Percentiles rank a stretch among this genome's conserved stretches.
Conservation (phyloP, 2,797 vertebrate genomes). For the Chaetophractus vellerosus region DNA sequence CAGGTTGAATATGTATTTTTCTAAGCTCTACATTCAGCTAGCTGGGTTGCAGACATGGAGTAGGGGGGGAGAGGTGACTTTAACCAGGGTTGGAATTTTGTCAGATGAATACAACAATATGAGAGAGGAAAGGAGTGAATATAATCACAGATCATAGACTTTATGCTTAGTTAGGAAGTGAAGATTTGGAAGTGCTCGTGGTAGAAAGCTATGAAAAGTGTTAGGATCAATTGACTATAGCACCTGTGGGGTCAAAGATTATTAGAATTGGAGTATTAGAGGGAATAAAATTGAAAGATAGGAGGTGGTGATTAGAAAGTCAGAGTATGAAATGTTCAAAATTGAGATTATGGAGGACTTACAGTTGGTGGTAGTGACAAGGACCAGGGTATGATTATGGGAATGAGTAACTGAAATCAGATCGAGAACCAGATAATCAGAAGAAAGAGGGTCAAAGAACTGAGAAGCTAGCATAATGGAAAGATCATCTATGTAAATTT, state of each 20-base stretch:
- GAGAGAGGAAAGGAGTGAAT: background rate
- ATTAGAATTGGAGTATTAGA: background rate
- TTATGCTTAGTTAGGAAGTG: constrained; percentile 20
- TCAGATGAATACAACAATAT: background rate
- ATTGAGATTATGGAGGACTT: background rate
- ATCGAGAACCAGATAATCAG: background rate
- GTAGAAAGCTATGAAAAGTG: background rate
- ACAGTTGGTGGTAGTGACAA: background rate
- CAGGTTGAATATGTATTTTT: constrained; percentile 38
- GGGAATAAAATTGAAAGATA: background rate
- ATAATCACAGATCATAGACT: background rate
- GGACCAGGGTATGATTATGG: background rate
- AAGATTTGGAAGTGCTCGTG: constrained; percentile 16
- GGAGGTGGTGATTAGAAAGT: background rate
- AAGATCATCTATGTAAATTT: background rate
- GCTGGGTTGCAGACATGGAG: background rate
- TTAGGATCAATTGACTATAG: background rate
- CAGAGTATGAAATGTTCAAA: background rate
- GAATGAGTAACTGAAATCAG: background rate
- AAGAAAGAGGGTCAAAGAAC: background rate
- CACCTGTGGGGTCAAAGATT: background rate
- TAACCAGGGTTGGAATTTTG: constrained; percentile 17
- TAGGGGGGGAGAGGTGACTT: background rate
- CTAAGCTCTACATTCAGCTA: constrained; percentile 20
- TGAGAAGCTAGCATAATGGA: background rate